These are phyloP conservation scores for Amphiura filiformis DNA, from an alignment of 35 echinoderm and acorn worm species.

Conservation along the genomic window DNA sequence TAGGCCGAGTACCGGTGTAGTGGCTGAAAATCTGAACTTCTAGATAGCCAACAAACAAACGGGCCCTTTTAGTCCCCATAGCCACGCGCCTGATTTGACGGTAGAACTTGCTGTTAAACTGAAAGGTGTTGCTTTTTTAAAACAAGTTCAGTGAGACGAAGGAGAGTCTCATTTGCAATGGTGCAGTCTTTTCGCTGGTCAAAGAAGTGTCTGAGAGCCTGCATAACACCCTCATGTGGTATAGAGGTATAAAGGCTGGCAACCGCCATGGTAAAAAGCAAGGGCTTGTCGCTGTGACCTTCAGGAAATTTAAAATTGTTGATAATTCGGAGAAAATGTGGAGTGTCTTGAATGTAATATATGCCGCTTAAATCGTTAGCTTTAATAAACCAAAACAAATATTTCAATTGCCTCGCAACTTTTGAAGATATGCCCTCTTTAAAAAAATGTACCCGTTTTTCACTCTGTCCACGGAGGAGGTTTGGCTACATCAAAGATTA, in stretches of 20 bases:
- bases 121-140: neutral
- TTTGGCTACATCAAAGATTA: too few relatives aligned
- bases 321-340: neutral
- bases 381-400: too few relatives aligned
- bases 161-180: neutral
- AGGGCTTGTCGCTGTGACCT: neutral
- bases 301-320: neutral
- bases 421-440: too few relatives aligned
- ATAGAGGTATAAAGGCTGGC: neutral
- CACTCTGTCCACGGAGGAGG: too few relatives aligned
- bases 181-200: neutral
- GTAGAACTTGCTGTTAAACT: slow-evolving; percentile 27
- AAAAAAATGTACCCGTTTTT: too few relatives aligned
- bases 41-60: neutral
- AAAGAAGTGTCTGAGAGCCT: neutral
- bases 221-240: neutral
- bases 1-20: neutral
- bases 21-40: neutral
- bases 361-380: too few relatives aligned
- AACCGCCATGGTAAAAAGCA: neutral
- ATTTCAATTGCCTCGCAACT: too few relatives aligned
- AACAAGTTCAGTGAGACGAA: neutral
- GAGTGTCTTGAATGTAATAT: neutral
- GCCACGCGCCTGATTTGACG: slow-evolving; percentile 6
- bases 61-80: slow-evolving; percentile 31